Percentiles rank a stretch among this genome's conserved stretches.
Conservation (phyloP, 2,888 invertebrate genomes). For the Hedya salicella region DNA sequence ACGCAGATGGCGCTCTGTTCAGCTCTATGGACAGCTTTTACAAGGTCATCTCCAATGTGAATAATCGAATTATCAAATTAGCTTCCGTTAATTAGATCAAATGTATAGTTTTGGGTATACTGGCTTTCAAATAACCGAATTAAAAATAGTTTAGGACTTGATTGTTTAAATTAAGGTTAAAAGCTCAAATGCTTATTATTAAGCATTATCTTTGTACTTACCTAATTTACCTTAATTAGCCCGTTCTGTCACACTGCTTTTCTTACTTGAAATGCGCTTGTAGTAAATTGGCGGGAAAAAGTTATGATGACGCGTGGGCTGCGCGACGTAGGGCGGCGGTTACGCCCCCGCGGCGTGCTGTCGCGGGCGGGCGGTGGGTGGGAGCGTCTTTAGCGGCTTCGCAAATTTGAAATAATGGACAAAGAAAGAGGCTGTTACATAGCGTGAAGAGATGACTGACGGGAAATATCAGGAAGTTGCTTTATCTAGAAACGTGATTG, state of each 20-base stretch:
- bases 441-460: constrained; percentile 18
- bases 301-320: constrained; percentile 57
- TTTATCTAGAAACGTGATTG: not conserved
- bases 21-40: not conserved
- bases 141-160: too few species aligned
- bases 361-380: constrained; percentile 82
- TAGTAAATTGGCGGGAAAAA: constrained; percentile 67
- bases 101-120: not conserved
- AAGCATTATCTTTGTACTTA: too few species aligned
- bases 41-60: not conserved
- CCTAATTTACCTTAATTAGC: not conserved
- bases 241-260: not conserved
- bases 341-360: constrained; percentile 75
- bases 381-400: constrained; percentile 70
- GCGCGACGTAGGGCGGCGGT: constrained; percentile 80
- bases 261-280: not conserved
- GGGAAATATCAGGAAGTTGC: constrained; percentile 23
- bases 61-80: not conserved
- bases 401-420: constrained; percentile 59
- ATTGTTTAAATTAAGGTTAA: too few species aligned
- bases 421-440: constrained; percentile 46
- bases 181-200: too few species aligned
- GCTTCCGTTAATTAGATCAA: not conserved
- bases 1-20: constrained; percentile 15
- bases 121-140: not conserved